These are phyloP conservation scores for Mus pahari DNA, from an alignment of 2,113 vertebrate genomes.

Conservation along the genomic window DNA sequence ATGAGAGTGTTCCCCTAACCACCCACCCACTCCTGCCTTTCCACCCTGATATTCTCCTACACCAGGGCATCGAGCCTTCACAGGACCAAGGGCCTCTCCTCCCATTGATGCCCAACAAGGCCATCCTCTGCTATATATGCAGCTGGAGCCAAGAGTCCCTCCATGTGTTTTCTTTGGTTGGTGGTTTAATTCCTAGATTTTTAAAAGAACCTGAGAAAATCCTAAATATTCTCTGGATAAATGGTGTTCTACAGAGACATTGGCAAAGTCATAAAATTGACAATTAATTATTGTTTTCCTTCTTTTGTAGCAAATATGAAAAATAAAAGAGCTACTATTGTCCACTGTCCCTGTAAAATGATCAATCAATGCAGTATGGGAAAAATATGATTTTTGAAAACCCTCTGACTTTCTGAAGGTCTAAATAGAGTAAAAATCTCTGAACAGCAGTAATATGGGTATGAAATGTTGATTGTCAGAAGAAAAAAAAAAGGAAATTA, in stretches of 20 bases:
- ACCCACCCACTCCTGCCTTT: no score
- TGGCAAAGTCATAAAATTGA: background rate
- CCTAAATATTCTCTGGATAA: background rate
- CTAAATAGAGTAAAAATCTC: background rate
- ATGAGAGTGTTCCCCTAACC: no score
- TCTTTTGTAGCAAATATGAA: background rate
- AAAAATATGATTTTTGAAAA: background rate
- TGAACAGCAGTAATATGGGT: background rate
- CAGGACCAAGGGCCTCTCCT: no score
- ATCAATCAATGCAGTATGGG: background rate
- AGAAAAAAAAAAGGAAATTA: background rate
- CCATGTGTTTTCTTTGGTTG: no score
- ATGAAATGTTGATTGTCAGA: background rate
- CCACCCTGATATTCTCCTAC: no score
- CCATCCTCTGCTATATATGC: no score
- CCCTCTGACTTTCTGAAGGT: background rate
- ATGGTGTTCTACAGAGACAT: background rate
- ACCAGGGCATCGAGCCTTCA: no score
- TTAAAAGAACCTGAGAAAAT: background rate
- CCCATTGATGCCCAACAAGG: no score
- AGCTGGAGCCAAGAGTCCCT: no score
- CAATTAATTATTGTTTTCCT: conserved; percentile 14
- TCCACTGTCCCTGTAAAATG: background rate
- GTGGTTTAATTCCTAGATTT: no score
- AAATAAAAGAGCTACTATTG: background rate